Base-by-base conservation (phyloP, 1,140 invertebrate genomes). In the Coptotermes formosanus region DNA sequence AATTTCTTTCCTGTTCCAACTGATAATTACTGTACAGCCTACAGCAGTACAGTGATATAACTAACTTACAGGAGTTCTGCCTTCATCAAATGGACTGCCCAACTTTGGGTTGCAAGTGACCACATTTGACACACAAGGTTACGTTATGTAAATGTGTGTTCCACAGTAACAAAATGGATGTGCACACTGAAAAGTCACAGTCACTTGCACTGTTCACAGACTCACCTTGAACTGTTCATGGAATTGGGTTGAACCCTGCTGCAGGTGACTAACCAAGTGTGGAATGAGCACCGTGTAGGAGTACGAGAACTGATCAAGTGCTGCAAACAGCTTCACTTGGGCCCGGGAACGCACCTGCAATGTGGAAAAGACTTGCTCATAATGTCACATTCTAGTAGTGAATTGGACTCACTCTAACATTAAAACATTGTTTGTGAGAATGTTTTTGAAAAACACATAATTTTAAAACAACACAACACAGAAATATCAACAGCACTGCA, bases 201-300 rank as follows among this genome's bases (percentile, higher is more conserved):
- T 7, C 14, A 16, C 45, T 48, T 16, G 9, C 19, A 19, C 14
- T 55, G 52, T 19, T 21, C 14, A 12, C n/a, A n/a, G 14, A 69
- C 87, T 88, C 89, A 92, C 91, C 92, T 97, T 97, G 87, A 96
- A 95, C 82, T 94, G 92, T 88, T 97, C 95, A 89, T 96, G 94
- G 88, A 94, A 89, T 83, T 91, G 89, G 69, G 92, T 92, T 2
- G 93, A 91, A 90, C 95, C 93, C 82, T 92, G 91, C 30, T 90
- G 88, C 14, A 97, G 90, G 86, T 93, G 92, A 52, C 94, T 90
- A 9, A 95, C 89, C 30, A 97, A 89, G 69, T 92, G 89, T 19
- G 94, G 92, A 25, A 94, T 88, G 19, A 96, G 88, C 11, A 93
- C 88, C 23, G 90, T 90, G 89, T 94, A 95, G 4, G 94, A 94